Conservation (phyloP, 2,797 vertebrate genomes). For the Rhodeus uyekii region DNA sequence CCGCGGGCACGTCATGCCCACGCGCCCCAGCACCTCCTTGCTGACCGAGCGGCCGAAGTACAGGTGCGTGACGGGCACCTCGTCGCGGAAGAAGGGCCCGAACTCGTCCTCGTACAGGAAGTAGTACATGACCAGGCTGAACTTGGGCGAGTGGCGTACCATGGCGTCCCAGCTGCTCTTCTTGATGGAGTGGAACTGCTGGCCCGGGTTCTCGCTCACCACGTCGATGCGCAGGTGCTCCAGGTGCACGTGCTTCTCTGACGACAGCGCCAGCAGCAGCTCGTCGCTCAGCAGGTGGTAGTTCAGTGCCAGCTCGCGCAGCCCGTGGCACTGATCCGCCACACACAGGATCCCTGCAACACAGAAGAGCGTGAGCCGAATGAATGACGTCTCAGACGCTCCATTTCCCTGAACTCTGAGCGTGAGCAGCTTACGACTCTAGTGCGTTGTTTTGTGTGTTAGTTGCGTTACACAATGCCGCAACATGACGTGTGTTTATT, state of each 20-base stretch:
- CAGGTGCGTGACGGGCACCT: constrained; percentile 95
- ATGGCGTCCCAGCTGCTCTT: constrained; percentile 99
- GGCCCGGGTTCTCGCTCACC: constrained; percentile 95
- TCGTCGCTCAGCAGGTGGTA: constrained; percentile 96
- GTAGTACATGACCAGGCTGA: constrained; percentile 99
- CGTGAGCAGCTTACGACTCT: too few relatives aligned
- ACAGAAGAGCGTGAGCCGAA: too few relatives aligned
- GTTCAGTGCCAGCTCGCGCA: constrained; percentile 95
- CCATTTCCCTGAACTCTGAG: too few relatives aligned
- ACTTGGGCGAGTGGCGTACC: constrained; percentile 95
- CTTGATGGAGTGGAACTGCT: constrained; percentile 94
- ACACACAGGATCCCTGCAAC: constrained; percentile 93
- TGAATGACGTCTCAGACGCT: too few relatives aligned
- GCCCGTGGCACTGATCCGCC: constrained; percentile 95
- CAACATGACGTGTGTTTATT: too few relatives aligned
- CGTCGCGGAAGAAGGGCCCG: constrained; percentile 93
- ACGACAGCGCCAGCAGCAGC: constrained; percentile 93
- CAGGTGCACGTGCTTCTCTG: constrained; percentile 93
- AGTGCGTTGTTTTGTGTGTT: too few relatives aligned
- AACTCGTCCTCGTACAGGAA: constrained; percentile 98
- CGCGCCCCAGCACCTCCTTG: constrained; percentile 94
- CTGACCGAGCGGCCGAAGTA: constrained; percentile 98
- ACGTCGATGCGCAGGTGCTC: constrained; percentile 97
- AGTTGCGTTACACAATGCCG: too few relatives aligned
- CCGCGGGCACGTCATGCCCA: constrained; percentile 94